Base-by-base conservation (phyloP, 1,140 invertebrate species). In the Lineus longissimus region DNA sequence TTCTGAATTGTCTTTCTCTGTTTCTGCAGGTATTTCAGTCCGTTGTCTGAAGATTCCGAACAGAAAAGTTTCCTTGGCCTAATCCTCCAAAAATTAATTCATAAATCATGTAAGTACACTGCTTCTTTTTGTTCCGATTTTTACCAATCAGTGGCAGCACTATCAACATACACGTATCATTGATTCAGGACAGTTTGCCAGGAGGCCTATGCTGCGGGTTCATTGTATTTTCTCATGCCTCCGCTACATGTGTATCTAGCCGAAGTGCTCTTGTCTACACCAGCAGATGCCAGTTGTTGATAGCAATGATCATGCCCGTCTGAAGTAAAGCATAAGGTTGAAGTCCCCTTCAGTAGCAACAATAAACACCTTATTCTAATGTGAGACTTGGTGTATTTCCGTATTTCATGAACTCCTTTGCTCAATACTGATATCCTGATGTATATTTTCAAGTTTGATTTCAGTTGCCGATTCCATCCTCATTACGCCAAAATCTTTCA, bases 1-100 rank as follows among this genome's bases (percentile, higher is more conserved):
- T 23, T 56, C 13, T 58, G 19, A 33, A 6, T 56, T 19, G 19
- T 15, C n/a, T 55, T 25, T 30, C 25, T 13, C 33, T 13, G 4
- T 43, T 13, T 43, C 19, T 43, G 40, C 30, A 59, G 22, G 58
- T 40, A 19, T 41, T 54, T 62, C 2, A 29, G 29, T 33, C 43
- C 15, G 23, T 4, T 33, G 17, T 36, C 55, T 43, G 31, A n/a
- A 30, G 60, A 25, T 17, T 13, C n/a, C 13, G 45, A 64, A 23
- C 33, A 55, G 4, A 15, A 30, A 11, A 64, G 64, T 27, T 72
- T 73, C 60, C 43, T 68, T 68, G 73, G 70, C 29, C 41, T 73
- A 13, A 72, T 75, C 27, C 43, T 73, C 15, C 63, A 62, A 29
- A 66, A 72, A 56, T 55, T 75, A 45, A 54, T 73, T 30, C 67